Evolutionary conservation across 23 tunicate genomes (phyloP), one percentile per base, ranked within the genome.

Genomic region (Trididemnum miniatum): DNA sequence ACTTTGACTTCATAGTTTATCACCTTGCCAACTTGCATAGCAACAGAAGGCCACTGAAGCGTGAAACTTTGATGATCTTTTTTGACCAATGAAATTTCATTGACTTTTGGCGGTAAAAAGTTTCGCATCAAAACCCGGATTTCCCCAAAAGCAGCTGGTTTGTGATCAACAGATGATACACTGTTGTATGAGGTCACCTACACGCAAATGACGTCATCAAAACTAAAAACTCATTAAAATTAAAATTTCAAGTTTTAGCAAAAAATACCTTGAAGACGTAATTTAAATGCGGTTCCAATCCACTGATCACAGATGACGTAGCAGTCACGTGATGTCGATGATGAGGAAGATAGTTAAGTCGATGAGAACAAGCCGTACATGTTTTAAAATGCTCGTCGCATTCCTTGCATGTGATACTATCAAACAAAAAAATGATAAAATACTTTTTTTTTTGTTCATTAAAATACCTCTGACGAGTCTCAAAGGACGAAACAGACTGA

Each of bases 181-280:
- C 83, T 89, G 72, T 92, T 92, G 65, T 33, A 86, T 23, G 97
- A 83, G 22, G 81, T 60, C 51, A 92, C 73, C 97, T 92, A 72
- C n/a, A n/a, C n/a, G n/a, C n/a, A n/a, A n/a, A n/a, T n/a, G n/a
- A n/a, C n/a, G n/a, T n/a, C n/a, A n/a, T n/a, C n/a, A n/a, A n/a
- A n/a, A n/a, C n/a, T n/a, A n/a, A n/a, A n/a, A n/a, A n/a, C n/a
- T n/a, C n/a, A n/a, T n/a, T n/a, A n/a, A n/a, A n/a, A n/a, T n/a
- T n/a, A n/a, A n/a, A n/a, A n/a, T n/a, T n/a, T n/a, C n/a, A n/a
- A n/a, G n/a, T n/a, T n/a, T n/a, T n/a, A n/a, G n/a, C n/a, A n/a
- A n/a, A n/a, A n/a, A n/a, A n/a, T n/a, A n/a, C 92, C 78, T 73
- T 76, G 54, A 88, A 29, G 25, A 51, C 51, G 83, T 88, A 88